These are phyloP conservation scores for Meteorus cinctellus DNA, from an alignment of 2,888 invertebrate genomes.

Conservation along the genomic window DNA sequence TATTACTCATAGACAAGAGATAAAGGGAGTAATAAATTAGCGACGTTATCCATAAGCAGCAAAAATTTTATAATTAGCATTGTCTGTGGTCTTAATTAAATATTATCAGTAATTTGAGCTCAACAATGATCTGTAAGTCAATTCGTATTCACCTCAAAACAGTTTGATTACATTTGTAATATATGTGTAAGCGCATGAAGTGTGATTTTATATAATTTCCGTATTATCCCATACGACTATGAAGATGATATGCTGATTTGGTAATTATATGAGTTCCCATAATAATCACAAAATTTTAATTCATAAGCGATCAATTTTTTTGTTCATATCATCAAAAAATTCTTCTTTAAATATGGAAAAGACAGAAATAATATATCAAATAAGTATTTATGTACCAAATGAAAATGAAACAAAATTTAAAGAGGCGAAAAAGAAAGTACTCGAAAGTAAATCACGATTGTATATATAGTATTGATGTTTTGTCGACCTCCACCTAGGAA, in stretches of 20 bases:
- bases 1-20: neutral
- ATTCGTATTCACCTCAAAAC: neutral
- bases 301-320: too few species aligned
- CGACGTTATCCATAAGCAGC: neutral
- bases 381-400: too few species aligned
- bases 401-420: neutral
- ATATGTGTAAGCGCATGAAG: too few species aligned
- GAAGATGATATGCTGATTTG: too few species aligned
- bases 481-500: constrained; percentile 53
- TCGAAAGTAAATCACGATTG: constrained; percentile 36
- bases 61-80: constrained; percentile 17
- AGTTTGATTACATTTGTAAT: too few species aligned
- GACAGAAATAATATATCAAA: too few species aligned
- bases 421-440: constrained; percentile 1
- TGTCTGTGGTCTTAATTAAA: constrained; percentile 22
- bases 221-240: too few species aligned
- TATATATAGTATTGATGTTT: constrained; percentile 47
- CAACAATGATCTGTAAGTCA: constrained; percentile 17
- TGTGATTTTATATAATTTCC: too few species aligned
- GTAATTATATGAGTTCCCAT: too few species aligned
- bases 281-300: too few species aligned
- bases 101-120: constrained; percentile 16
- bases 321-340: too few species aligned
- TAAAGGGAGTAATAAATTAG: neutral
- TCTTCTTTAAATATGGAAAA: too few species aligned